A percentile compares a stretch with the other conserved stretches of the same genome.
These are phyloP conservation scores for Eurystomus gularis DNA, from an alignment of 2,113 vertebrate species.

Conservation along the genomic window DNA sequence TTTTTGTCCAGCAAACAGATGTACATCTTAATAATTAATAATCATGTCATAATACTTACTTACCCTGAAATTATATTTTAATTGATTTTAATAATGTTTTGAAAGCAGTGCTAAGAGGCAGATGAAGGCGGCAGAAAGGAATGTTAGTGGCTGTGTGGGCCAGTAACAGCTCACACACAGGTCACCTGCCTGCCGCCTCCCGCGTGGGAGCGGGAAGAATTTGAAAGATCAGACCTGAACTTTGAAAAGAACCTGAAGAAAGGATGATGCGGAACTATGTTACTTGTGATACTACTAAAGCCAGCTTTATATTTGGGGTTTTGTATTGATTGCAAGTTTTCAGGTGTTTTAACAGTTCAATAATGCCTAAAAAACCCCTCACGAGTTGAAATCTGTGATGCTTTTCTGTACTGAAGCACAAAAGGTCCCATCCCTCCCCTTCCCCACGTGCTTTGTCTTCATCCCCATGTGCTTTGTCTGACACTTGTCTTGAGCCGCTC, in stretches of 20 bases:
- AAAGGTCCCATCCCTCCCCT: neutral
- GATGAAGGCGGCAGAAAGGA: conserved; percentile 18
- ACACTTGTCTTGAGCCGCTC: neutral
- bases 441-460: neutral
- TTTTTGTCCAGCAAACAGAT: neutral
- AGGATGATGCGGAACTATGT: neutral
- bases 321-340: neutral
- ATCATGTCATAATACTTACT: neutral
- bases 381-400: neutral
- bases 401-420: neutral
- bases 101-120: neutral
- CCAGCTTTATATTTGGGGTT: neutral
- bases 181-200: neutral
- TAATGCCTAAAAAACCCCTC: fast-evolving
- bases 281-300: neutral
- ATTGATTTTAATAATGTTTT: conserved; percentile 41
- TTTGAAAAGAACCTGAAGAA: neutral
- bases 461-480: neutral
- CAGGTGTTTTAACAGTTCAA: neutral
- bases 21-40: neutral
- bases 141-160: neutral
- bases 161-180: neutral
- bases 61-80: conserved; percentile 20
- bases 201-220: neutral
- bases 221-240: neutral